Conservation (phyloP, 2,888 invertebrate species). For the Timandra comae region DNA sequence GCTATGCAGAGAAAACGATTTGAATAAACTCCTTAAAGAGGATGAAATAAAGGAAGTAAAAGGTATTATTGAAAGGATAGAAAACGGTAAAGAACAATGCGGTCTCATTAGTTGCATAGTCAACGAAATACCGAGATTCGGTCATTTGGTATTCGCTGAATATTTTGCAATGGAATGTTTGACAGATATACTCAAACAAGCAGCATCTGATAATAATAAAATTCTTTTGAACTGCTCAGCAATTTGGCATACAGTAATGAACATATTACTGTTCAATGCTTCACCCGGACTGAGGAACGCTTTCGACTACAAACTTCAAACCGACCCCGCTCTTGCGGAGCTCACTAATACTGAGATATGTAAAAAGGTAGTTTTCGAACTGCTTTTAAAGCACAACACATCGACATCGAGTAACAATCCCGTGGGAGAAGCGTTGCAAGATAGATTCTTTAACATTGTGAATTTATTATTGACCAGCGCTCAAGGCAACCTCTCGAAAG, state of each 20-base stretch:
- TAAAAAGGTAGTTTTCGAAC: conserved; percentile 28
- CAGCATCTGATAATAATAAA: not conserved
- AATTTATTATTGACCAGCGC: conserved; percentile 23
- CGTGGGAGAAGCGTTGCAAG: conserved; percentile 22
- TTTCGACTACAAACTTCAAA: conserved; percentile 34
- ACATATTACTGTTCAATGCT: conserved; percentile 23
- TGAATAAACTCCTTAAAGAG: conserved; percentile 25
- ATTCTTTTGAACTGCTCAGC: conserved; percentile 14
- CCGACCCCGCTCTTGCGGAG: conserved; percentile 24
- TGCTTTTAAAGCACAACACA: conserved; percentile 24
- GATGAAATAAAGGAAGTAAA: conserved; percentile 28
- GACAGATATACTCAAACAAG: conserved; percentile 19
- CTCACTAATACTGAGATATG: conserved; percentile 16
- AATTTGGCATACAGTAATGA: conserved; percentile 29
- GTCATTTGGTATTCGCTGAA: conserved; percentile 33
- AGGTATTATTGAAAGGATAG: conserved; percentile 22
- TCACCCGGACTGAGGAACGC: conserved; percentile 26
- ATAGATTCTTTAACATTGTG: conserved; percentile 24
- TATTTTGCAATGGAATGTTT: conserved; percentile 30
- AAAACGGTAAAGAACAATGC: conserved; percentile 28
- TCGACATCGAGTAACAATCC: conserved; percentile 10
- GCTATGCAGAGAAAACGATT: conserved; percentile 29
- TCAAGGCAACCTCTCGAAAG: conserved; percentile 14
- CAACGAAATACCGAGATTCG: conserved; percentile 30
- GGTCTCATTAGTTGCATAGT: conserved; percentile 27